Base-by-base conservation (phyloP, 2,888 invertebrate species). In the Drosophila macrospina region DNA sequence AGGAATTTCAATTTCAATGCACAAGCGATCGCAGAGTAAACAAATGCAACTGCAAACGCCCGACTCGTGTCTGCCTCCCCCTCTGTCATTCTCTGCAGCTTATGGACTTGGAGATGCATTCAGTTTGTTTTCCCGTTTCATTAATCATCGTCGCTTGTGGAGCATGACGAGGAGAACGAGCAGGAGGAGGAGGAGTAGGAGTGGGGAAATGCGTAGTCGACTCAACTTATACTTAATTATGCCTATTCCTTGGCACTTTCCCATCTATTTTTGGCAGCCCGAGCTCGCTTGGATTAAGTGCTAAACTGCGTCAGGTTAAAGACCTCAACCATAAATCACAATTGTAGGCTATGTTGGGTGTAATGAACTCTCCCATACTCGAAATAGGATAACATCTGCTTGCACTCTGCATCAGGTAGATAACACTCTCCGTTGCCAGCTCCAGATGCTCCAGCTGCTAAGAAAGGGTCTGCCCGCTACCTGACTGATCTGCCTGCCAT, bases 261-360 rank as follows among this genome's bases (percentile, higher is more conserved):
- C 10, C n/a, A 16, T 51, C 86, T 82, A 87, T 82, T 82, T 75
- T 75, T 28, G 68, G 72, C 4, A 7, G 7, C 34, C 24, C 13
- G 26, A 11, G 32, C 44, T 42, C 50, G 55, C 24, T 41, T 69
- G 83, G 77, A 88, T 74, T 79, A 69, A 67, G 57, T 71, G 67
- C 67, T 41, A 55, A 54, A 45, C 50, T 41, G 61, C 30, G 32
- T 26, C 54, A 70, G 88, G 86, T 83, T 70, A 82, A 85, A 86
- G 83, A 88, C 80, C 86, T 64, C 48, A 28, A 8, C 20, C 67
- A 72, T 72, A 32, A 37, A 67, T 69, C 59, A 34, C 11, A 15
- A 20, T 32, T 32, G 20, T 36, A 13, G 13, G 4, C 6, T 50
- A 24, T 1, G 7, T 10, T 2, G 47, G 32, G 47, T 47, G 32